A percentile compares a stretch with the other conserved stretches of the same genome.
These are phyloP conservation scores for Diadromus collaris DNA, from an alignment of 2,888 invertebrate species.

Conservation along the genomic window DNA sequence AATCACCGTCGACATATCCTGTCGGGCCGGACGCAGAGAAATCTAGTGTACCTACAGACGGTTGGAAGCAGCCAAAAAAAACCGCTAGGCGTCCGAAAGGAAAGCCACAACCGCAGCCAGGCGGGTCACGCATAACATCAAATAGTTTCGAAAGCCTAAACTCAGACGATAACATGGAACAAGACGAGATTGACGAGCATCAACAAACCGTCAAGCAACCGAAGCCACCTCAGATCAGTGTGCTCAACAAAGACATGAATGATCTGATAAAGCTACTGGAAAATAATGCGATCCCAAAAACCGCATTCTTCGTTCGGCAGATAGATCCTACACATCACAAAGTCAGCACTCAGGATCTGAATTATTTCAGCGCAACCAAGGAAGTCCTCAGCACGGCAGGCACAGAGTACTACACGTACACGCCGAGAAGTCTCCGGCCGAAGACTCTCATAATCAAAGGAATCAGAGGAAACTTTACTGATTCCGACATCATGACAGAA, in stretches of 20 bases:
- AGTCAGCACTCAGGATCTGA: not conserved
- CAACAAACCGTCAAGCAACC: not conserved
- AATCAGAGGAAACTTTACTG: constrained; percentile 6
- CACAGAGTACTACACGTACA: constrained; percentile 31
- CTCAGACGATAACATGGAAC: not conserved
- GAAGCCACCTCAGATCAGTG: constrained; percentile 15
- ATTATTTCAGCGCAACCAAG: constrained; percentile 6
- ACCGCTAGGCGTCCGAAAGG: not conserved
- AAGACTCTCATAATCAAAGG: constrained; percentile 43
- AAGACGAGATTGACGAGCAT: not conserved
- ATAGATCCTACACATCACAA: not conserved
- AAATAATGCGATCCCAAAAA: not conserved
- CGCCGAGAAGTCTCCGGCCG: constrained; percentile 19
- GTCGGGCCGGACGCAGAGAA: no score
- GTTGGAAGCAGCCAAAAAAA: not conserved
- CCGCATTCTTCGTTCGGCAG: not conserved
- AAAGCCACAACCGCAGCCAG: not conserved
- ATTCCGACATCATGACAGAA: not conserved
- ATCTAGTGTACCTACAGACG: no score
- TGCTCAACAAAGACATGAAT: constrained; percentile 1
- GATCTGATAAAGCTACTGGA: not conserved
- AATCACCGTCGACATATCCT: no score
- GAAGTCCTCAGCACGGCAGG: constrained; percentile 15
- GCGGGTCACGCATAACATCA: not conserved
- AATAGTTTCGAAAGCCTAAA: not conserved